phyloP scores from a whole-genome alignment of 2,888 invertebrate genomes.

The Orthosia cruda region DNA sequence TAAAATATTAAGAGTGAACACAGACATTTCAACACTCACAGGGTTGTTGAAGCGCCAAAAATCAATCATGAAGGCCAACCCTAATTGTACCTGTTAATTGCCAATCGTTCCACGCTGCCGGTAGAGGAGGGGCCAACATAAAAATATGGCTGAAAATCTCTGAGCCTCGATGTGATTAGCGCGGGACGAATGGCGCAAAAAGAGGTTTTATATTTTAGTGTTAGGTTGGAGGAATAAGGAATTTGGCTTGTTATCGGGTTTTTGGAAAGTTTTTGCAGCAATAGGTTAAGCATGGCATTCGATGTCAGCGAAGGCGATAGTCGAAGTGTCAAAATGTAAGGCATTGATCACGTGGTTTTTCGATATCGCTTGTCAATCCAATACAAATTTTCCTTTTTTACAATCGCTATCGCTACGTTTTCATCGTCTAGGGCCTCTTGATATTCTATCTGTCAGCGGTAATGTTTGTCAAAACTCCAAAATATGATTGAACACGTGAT shows the following conservation, averaged over 20 bases:
- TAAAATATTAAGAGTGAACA: neutral
- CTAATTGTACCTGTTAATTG: constrained; percentile 60
- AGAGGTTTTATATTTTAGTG: constrained; percentile 11
- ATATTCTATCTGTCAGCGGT: too few species aligned
- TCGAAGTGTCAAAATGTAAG: too few species aligned
- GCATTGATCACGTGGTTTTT: too few species aligned
- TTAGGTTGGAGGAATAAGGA: neutral
- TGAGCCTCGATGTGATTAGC: constrained; percentile 23
- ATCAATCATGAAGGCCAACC: constrained; percentile 12
- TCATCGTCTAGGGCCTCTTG: too few species aligned
- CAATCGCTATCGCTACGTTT: too few species aligned
- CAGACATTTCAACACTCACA: neutral
- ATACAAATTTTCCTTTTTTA: too few species aligned
- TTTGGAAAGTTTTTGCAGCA: too few species aligned
- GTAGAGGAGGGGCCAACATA: neutral
- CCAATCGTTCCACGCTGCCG: constrained; percentile 38
- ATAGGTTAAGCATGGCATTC: too few species aligned
- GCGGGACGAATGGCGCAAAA: neutral
- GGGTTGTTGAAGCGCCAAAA: constrained; percentile 32
- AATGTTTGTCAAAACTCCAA: too few species aligned
- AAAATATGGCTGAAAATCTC: constrained; percentile 25
- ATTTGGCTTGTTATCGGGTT: neutral
- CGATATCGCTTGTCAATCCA: too few species aligned
- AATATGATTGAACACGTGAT: too few species aligned
- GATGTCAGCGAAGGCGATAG: too few species aligned